Evolutionary conservation across 2,113 vertebrate genomes (phyloP).

Genomic region (Melospiza georgiana): DNA sequence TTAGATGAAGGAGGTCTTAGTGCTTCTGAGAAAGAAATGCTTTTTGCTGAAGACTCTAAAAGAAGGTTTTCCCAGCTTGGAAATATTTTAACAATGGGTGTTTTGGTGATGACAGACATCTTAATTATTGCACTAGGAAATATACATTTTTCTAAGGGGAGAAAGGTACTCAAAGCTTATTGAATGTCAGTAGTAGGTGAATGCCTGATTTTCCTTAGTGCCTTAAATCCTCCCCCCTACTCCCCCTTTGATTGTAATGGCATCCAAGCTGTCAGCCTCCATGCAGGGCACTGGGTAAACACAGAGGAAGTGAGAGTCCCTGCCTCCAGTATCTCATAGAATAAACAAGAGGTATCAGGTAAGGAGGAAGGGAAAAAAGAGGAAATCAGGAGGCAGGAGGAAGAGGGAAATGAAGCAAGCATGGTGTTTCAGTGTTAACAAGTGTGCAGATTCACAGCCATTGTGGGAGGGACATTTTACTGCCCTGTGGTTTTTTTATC

Average conservation of each 20-base stretch:
- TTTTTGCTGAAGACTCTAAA: background rate
- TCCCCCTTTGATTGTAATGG: background rate
- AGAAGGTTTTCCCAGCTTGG: background rate
- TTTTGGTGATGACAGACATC: slow-evolving; percentile 7
- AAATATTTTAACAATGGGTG: slow-evolving; percentile 17
- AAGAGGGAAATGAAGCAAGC: background rate
- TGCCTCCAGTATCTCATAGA: background rate
- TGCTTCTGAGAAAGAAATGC: background rate
- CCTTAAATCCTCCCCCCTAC: background rate
- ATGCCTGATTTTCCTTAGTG: background rate
- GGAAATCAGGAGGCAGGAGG: background rate
- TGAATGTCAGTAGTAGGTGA: background rate
- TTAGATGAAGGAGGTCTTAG: background rate
- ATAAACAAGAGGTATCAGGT: background rate
- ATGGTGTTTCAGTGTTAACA: background rate
- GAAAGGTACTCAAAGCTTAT: background rate
- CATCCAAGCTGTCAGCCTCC: background rate
- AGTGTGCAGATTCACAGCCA: background rate
- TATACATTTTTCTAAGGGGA: background rate
- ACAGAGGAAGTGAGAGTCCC: background rate
- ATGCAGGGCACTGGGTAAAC: background rate
- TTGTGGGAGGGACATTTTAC: background rate
- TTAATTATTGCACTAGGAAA: slow-evolving; percentile 18
- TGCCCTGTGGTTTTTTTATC: background rate
- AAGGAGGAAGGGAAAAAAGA: background rate